A percentile compares a stretch with the other conserved stretches of the same genome.
These are phyloP conservation scores for Drosophila yooni DNA, from an alignment of 2,888 invertebrate genomes.

Conservation along the genomic window DNA sequence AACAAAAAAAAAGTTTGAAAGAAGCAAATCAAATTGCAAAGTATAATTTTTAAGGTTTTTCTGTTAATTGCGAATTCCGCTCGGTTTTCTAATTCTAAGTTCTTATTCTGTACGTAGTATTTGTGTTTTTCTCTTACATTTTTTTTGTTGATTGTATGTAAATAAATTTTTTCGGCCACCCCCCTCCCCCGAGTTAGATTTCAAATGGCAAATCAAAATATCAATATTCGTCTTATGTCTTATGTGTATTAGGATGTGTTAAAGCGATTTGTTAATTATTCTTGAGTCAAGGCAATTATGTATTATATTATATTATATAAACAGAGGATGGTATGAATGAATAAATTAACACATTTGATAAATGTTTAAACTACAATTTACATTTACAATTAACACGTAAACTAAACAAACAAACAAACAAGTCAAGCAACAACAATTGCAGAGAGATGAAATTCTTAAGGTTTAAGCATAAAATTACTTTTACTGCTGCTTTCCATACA, in stretches of 20 bases:
- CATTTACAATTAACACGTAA: constrained; percentile 31
- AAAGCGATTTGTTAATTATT: constrained; percentile 60
- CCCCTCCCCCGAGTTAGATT: constrained; percentile 24
- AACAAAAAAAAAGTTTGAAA: constrained; percentile 11
- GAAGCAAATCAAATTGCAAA: constrained; percentile 41
- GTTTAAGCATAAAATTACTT: constrained; percentile 67
- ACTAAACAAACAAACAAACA: constrained; percentile 14
- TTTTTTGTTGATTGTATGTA: constrained; percentile 69
- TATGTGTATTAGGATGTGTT: constrained; percentile 49
- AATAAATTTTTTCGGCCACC: constrained; percentile 43
- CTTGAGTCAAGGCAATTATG: constrained; percentile 71
- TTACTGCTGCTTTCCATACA: constrained; percentile 78
- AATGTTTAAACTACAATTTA: constrained; percentile 37
- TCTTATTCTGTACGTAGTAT: constrained; percentile 55
- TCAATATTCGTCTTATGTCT: constrained; percentile 58
- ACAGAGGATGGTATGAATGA: constrained; percentile 28
- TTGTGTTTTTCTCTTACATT: constrained; percentile 28
- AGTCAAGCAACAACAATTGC: constrained; percentile 30
- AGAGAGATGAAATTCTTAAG: constrained; percentile 54
- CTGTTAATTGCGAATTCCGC: constrained; percentile 63
- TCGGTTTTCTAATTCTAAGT: constrained; percentile 72
- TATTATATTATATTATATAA: constrained; percentile 63
- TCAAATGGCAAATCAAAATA: constrained; percentile 59
- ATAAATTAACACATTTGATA: constrained; percentile 40
- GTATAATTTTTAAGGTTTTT: constrained; percentile 46